These are phyloP conservation scores for Araneus ventricosus DNA, from an alignment of 1,140 invertebrate species.

Conservation along the genomic window DNA sequence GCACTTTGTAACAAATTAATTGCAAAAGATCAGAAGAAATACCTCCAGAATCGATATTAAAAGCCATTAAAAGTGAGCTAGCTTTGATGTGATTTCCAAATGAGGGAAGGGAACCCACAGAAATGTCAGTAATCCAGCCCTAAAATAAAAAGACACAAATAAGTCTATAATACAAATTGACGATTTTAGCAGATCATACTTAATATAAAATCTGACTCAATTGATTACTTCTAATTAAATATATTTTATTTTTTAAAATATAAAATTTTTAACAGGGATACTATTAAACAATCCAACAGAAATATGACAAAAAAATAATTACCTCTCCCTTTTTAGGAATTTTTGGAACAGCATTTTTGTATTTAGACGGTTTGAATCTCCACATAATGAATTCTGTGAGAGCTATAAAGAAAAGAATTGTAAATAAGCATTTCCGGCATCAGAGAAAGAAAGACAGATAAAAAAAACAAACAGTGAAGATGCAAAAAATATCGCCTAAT, in stretches of 20 bases:
- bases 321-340: constrained; percentile 93
- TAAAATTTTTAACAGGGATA: too few relatives aligned
- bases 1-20: not conserved
- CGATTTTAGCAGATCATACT: too few relatives aligned
- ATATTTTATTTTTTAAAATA: too few relatives aligned
- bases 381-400: constrained; percentile 83
- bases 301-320: constrained; percentile 15
- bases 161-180: not conserved
- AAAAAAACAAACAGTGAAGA: too few relatives aligned
- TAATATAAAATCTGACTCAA: too few relatives aligned
- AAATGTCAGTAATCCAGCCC: constrained; percentile 92
- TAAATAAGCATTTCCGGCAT: not conserved
- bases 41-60: constrained; percentile 88
- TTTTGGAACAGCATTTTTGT: constrained; percentile 96
- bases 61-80: constrained; percentile 94
- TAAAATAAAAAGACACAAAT: constrained; percentile 73
- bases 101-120: constrained; percentile 93
- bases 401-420: not conserved
- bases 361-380: constrained; percentile 97
- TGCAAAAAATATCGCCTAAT: too few relatives aligned
- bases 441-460: not conserved
- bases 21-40: constrained; percentile 45
- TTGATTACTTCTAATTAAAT: too few relatives aligned
- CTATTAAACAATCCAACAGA: too few relatives aligned
- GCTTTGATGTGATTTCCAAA: constrained; percentile 96